Percentiles rank a stretch among this genome's conserved stretches.
These are phyloP conservation scores for Psilopogon haemacephalus DNA, from an alignment of 2,113 vertebrate genomes.

Conservation along the genomic window DNA sequence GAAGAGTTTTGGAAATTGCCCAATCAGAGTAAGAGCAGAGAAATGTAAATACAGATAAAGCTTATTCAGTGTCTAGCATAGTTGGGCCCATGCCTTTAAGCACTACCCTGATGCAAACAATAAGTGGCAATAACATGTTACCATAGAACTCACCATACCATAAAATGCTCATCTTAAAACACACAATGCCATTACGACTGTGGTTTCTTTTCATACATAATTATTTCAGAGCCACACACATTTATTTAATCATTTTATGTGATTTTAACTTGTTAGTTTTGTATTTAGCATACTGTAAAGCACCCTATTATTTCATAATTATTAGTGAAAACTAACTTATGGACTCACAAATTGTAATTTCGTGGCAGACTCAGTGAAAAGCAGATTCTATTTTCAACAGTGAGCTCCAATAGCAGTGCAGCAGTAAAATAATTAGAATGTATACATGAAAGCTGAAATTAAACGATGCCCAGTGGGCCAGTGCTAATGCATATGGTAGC, in stretches of 20 bases:
- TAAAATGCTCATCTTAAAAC: neutral
- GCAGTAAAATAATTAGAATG: slow-evolving; percentile 37
- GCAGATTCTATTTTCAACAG: neutral
- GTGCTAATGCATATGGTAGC: slow-evolving; percentile 40
- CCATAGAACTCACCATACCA: neutral
- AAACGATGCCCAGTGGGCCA: slow-evolving; percentile 37
- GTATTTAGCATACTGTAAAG: neutral
- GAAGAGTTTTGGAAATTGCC: neutral
- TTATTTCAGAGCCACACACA: neutral
- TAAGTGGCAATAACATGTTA: neutral
- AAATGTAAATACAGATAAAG: neutral
- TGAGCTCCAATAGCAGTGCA: neutral
- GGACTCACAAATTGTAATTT: neutral
- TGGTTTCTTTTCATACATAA: neutral
- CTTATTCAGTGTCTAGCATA: neutral
- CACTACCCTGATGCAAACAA: neutral
- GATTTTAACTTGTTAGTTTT: neutral
- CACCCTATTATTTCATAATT: neutral
- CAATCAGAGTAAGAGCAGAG: neutral
- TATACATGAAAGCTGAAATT: slow-evolving; percentile 19
- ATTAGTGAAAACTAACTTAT: neutral
- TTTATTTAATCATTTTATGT: neutral
- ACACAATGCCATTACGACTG: neutral
- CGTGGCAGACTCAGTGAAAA: neutral
- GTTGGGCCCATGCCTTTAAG: neutral